phyloP scores from a whole-genome alignment of 2,113 vertebrate genomes.

The Elephantulus edwardii region DNA sequence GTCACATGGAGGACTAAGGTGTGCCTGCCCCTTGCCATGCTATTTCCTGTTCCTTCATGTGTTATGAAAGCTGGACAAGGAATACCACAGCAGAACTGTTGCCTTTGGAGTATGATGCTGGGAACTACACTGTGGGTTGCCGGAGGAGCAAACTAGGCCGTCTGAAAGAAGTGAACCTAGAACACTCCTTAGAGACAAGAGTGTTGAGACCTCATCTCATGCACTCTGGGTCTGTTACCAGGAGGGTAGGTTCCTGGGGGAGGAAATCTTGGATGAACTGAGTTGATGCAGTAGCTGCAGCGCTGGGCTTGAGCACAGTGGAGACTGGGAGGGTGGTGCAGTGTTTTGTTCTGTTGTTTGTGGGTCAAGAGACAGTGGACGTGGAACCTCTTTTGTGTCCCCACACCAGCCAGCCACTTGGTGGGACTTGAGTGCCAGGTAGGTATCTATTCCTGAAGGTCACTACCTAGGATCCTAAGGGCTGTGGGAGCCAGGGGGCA shows the following conservation, averaged over 20 bases:
- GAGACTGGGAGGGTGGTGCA: no score
- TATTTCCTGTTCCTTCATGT: not conserved
- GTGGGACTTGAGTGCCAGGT: accelerated
- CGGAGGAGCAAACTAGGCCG: not conserved
- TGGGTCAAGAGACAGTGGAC: no score
- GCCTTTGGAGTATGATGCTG: no score
- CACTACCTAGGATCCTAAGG: not conserved
- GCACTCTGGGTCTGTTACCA: not conserved
- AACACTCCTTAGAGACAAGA: not conserved
- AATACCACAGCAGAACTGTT: not conserved
- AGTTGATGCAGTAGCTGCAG: not conserved
- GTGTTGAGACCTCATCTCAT: not conserved
- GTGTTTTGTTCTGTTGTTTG: no score
- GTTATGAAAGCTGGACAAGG: not conserved
- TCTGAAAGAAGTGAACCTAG: no score
- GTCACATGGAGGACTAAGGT: no score
- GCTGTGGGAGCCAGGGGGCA: accelerated
- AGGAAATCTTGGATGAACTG: not conserved
- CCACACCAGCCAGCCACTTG: not conserved
- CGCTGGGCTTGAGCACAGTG: no score
- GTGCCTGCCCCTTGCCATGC: not conserved
- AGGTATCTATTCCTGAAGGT: no score
- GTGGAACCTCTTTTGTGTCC: not conserved
- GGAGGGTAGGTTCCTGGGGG: no score
- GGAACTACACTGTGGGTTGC: not conserved